Evolutionary conservation across 2,113 vertebrate species (phyloP).

Genomic region (Hyaena hyaena): DNA sequence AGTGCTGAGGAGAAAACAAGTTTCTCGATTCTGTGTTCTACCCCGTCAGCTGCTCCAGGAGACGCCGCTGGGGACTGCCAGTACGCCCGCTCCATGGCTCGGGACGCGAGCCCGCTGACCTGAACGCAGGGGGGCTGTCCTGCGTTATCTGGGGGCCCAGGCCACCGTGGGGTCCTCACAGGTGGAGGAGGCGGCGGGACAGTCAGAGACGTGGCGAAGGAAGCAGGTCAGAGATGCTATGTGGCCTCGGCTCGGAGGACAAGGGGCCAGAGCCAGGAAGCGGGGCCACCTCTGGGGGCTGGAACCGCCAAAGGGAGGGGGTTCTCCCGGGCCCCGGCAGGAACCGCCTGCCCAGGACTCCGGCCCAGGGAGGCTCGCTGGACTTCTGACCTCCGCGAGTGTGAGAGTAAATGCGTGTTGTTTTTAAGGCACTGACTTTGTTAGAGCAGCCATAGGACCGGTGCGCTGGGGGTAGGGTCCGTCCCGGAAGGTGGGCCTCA

Average conservation of each 20-base stretch:
- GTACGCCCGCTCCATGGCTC: too few species aligned
- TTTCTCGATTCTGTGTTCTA: too few species aligned
- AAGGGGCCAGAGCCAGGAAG: neutral
- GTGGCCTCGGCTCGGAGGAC: rapidly evolving
- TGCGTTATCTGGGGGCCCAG: rapidly evolving
- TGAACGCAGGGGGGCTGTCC: neutral
- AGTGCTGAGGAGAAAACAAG: neutral
- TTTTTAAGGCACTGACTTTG: neutral
- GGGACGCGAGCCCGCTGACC: neutral
- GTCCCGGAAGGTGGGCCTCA: too few species aligned
- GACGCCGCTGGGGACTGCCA: neutral
- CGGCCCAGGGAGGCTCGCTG: neutral
- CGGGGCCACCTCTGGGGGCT: neutral
- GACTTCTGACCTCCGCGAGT: neutral
- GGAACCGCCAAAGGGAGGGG: neutral
- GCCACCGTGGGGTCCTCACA: neutral
- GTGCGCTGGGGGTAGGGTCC: too few species aligned
- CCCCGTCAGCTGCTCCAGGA: neutral
- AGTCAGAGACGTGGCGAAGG: neutral
- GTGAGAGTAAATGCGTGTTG: neutral
- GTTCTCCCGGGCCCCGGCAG: neutral
- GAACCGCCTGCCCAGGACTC: neutral
- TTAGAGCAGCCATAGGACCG: neutral
- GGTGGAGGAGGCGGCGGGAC: neutral
- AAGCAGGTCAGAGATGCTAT: neutral